Evolutionary conservation across 2,113 vertebrate species (phyloP).

Genomic region (Sula dactylatra): DNA sequence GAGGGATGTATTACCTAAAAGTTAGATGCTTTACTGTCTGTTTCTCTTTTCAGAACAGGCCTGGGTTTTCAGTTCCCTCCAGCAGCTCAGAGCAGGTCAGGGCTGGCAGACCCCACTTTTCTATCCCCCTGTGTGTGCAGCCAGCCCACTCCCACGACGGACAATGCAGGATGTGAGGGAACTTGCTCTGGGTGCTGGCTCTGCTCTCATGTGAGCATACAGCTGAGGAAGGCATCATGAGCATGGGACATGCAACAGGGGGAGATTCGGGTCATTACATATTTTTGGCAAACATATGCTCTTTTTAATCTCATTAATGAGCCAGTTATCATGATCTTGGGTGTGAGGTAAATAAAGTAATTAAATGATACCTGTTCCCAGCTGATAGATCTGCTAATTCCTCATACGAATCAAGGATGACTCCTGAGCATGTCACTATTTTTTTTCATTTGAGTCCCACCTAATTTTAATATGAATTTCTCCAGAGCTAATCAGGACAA

Average conservation of each 20-base stretch:
- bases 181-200: fast-evolving
- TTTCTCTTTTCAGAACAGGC: neutral
- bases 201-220: fast-evolving
- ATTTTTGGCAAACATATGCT: neutral
- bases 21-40: neutral
- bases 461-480: neutral
- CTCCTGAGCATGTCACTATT: neutral
- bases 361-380: neutral
- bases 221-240: fast-evolving
- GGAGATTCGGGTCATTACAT: neutral
- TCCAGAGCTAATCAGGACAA: neutral
- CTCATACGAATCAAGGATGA: neutral
- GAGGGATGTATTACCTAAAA: neutral
- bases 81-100: neutral
- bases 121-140: neutral
- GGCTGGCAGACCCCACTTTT: neutral
- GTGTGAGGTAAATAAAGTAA: neutral
- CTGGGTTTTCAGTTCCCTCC: neutral
- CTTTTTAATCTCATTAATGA: neutral
- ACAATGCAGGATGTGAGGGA: neutral
- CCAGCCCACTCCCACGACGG: fast-evolving
- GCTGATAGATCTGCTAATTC: neutral
- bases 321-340: neutral
- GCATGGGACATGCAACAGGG: no score
- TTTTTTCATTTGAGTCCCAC: neutral